Evolutionary conservation across 2,888 invertebrate species (phyloP).

Genomic region (Drosophila testacea): DNA sequence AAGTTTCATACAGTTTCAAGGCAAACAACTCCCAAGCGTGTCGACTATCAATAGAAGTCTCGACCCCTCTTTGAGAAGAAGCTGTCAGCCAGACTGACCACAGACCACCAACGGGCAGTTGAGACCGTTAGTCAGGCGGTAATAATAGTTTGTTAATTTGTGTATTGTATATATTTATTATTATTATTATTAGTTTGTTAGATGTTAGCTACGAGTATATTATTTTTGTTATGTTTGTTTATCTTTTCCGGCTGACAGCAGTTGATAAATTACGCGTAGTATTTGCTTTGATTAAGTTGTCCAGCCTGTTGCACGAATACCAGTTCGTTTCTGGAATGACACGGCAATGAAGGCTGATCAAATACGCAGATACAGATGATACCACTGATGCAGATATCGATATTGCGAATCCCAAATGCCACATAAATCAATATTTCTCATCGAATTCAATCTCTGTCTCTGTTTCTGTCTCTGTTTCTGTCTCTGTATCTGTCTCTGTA

Average conservation of each 20-base stretch:
- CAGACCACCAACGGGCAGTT: conserved; percentile 49
- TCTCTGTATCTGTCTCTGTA: conserved; percentile 3
- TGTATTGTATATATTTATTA: conserved; percentile 52
- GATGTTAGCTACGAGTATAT: conserved; percentile 16
- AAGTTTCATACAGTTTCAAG: conserved; percentile 50
- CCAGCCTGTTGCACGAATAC: conserved; percentile 35
- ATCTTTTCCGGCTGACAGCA: conserved; percentile 63
- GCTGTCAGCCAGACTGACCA: neutral
- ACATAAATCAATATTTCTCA: conserved; percentile 67
- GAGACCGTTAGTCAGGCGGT: conserved; percentile 69
- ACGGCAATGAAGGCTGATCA: conserved; percentile 32
- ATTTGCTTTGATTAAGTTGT: conserved; percentile 72
- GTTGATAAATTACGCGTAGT: conserved; percentile 64
- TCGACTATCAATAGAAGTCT: conserved; percentile 38
- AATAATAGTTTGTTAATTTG: conserved; percentile 76
- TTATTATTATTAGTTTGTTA: conserved; percentile 20
- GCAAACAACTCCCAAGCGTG: conserved; percentile 64
- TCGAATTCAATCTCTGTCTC: conserved; percentile 19
- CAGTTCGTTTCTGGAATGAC: conserved; percentile 16
- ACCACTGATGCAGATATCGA: conserved; percentile 45
- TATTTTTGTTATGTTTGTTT: conserved; percentile 34
- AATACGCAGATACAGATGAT: conserved; percentile 29
- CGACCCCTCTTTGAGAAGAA: conserved; percentile 1
- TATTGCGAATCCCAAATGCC: conserved; percentile 25
- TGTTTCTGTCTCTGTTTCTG: neutral